These are phyloP conservation scores for Solenopsis invicta DNA, from an alignment of 1,140 invertebrate species.

Conservation along the genomic window DNA sequence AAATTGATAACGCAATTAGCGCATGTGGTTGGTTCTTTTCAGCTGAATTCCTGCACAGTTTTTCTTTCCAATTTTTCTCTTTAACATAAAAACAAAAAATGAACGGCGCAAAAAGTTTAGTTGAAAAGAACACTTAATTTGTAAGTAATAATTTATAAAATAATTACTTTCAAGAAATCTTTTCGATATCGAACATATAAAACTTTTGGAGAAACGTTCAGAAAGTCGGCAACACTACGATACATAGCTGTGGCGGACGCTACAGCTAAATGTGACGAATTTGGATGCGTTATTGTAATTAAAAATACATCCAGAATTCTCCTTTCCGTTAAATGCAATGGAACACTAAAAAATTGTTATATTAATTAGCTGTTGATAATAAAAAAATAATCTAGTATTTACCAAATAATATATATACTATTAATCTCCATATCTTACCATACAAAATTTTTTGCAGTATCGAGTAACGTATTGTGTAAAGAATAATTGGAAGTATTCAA, in stretches of 20 bases:
- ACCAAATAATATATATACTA: constrained; percentile 4
- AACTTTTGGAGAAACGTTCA: constrained; percentile 88
- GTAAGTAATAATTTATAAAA: neutral
- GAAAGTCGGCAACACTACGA: constrained; percentile 88
- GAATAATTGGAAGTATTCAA: constrained; percentile 87
- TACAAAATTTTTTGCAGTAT: constrained; percentile 87
- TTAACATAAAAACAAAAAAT: too few species aligned
- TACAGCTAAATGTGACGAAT: constrained; percentile 86
- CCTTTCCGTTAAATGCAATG: constrained; percentile 88
- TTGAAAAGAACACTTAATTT: constrained; percentile 2
- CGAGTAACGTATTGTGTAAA: constrained; percentile 87
- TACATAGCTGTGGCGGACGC: constrained; percentile 88
- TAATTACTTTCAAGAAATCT: constrained; percentile 87
- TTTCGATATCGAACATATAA: constrained; percentile 91
- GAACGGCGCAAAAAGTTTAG: too few species aligned
- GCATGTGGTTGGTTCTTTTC: too few species aligned
- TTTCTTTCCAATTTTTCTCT: too few species aligned
- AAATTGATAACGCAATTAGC: neutral
- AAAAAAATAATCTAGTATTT: constrained; percentile 12
- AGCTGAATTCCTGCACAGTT: too few species aligned
- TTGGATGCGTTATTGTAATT: constrained; percentile 88
- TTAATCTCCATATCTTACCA: constrained; percentile 74
- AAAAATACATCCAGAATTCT: constrained; percentile 81
- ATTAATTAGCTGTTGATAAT: constrained; percentile 24
- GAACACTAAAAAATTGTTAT: constrained; percentile 87